phyloP scores from a whole-genome alignment of 2,888 invertebrate species.

The Rhagophthalmus giganteus region DNA sequence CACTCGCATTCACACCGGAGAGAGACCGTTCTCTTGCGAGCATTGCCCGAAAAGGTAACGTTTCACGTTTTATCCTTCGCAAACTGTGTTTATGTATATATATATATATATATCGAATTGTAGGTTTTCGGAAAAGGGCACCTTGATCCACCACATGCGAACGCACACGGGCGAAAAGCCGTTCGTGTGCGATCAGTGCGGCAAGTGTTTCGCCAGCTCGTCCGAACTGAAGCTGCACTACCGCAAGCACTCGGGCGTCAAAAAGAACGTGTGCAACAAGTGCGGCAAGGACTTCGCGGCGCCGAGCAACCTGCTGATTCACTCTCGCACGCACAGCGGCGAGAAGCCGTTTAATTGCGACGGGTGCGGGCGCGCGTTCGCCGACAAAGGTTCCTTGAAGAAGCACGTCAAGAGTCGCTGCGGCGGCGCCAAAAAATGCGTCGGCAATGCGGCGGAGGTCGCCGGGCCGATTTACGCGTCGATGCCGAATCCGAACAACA shows the following conservation, averaged over 20 bases:
- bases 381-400: conserved; percentile 39
- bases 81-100: no score
- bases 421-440: no score
- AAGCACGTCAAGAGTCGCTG: conserved; percentile 39
- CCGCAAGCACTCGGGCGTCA: conserved; percentile 41
- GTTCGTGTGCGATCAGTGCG: conserved; percentile 39
- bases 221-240: conserved; percentile 41
- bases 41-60: conserved; percentile 38
- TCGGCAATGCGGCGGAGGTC: no score
- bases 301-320: conserved; percentile 41
- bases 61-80: neutral
- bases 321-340: conserved; percentile 44
- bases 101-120: conserved; percentile 3
- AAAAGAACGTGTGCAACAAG: conserved; percentile 38
- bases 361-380: conserved; percentile 34
- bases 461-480: no score
- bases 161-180: conserved; percentile 43
- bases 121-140: conserved; percentile 42
- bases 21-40: conserved; percentile 39
- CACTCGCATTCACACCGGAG: conserved; percentile 38
- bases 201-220: conserved; percentile 38
- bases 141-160: conserved; percentile 39
- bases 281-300: conserved; percentile 45
- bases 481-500: no score
- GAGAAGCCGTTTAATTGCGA: conserved; percentile 43